Evolutionary conservation across 2,797 vertebrate species (phyloP).

Genomic region (Pyrocephalus nanus): DNA sequence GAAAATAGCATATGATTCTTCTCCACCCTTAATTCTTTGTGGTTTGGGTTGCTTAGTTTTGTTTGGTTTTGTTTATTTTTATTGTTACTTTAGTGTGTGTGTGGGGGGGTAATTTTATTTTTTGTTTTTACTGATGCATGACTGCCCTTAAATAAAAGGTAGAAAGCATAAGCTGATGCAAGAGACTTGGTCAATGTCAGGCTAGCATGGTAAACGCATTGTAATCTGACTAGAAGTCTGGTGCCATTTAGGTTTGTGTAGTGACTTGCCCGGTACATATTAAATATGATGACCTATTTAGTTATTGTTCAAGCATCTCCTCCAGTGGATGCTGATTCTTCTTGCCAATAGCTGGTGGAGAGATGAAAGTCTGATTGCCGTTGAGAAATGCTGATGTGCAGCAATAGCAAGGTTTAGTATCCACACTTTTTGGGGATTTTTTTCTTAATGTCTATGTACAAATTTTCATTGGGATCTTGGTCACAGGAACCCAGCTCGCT

Average conservation of each 20-base stretch:
- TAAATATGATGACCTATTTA: neutral
- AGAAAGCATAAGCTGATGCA: neutral
- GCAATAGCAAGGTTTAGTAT: neutral
- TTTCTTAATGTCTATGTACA: neutral
- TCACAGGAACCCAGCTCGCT: neutral
- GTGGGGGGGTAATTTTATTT: neutral
- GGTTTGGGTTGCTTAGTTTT: neutral
- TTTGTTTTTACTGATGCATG: neutral
- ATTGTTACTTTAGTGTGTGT: neutral
- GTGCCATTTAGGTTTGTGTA: neutral
- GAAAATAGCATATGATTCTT: neutral
- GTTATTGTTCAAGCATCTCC: neutral
- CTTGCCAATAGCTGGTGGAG: neutral
- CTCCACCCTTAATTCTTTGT: neutral
- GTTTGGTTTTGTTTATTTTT: neutral
- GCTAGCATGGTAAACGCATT: neutral
- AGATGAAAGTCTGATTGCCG: neutral
- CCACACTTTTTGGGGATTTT: neutral
- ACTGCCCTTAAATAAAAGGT: neutral
- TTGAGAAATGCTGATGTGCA: neutral
- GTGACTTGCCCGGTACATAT: neutral
- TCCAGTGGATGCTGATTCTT: neutral
- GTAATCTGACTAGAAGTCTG: neutral
- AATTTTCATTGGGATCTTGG: neutral
- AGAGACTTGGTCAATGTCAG: neutral